Base-by-base conservation (phyloP, 2,113 vertebrate genomes). In the Hepsetus odoe region DNA sequence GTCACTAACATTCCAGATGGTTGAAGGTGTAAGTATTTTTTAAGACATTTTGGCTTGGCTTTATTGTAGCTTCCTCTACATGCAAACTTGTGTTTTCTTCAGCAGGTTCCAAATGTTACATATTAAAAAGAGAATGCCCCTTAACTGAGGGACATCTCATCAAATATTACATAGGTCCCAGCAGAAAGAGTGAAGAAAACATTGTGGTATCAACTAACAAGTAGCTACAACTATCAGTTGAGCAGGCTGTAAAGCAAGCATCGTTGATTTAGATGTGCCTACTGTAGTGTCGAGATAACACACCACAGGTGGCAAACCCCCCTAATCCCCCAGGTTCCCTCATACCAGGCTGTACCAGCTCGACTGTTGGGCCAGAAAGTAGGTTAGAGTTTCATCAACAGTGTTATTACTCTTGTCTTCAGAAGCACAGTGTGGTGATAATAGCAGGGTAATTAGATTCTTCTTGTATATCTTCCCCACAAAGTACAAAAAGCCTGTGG, bases 1-100 rank as follows among this genome's bases (percentile, higher is more conserved):
- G 40, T 68, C 22, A 9, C 51, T 40, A 38, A 59, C 35, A 69
- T 77, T 70, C 62, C 74, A 77, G 59, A 68, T 61, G 67, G 51
- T n/a, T 55, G 18, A 28, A 30, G 22, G 28, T 42, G 51, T 55
- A 30, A n/a, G 44, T 3, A 55, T 24, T 24, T 55, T 55, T 13
- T 10, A 7, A 10, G 51, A 55, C 51, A 24, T n/a, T 53, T 22
- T n/a, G 8, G 49, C 18, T 18, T 2, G 2, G 4, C 49, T 5
- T 10, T 2, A n/a, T n/a, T 53, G 20, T 53, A 22, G 49, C 18
- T 1, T 46, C 44, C 44, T 10, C 44, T 46, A 3, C 13, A 16
- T 14, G 20, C 42, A 16, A 11, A 44, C n/a, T n/a, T n/a, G n/a
- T n/a, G n/a, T 38, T 38, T 5, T 5, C 9, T 38, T 4, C 9